phyloP scores from a whole-genome alignment of 2,888 invertebrate genomes.

The Meloe dianella region DNA sequence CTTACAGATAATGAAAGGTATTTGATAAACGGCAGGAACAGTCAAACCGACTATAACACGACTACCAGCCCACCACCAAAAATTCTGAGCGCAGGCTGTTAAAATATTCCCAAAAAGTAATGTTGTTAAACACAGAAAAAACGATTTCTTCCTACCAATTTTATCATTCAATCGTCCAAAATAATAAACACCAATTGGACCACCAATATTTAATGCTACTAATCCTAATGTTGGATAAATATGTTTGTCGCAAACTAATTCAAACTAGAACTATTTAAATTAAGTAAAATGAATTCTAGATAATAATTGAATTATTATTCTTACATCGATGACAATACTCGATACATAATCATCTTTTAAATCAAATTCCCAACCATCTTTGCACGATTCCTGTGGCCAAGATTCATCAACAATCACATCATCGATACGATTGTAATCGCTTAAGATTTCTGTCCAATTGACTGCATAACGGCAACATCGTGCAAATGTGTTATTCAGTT shows the following conservation, averaged over 20 bases:
- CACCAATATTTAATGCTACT: conserved; percentile 85
- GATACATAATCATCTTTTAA: conserved; percentile 65
- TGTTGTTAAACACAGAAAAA: conserved; percentile 84
- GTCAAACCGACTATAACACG: conserved; percentile 86
- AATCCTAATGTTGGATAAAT: conserved; percentile 88
- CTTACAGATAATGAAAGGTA: conserved; percentile 93
- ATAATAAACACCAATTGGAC: conserved; percentile 87
- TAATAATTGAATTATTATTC: conserved; percentile 47
- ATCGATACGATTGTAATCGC: conserved; percentile 47
- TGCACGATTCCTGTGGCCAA: conserved; percentile 73
- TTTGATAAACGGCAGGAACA: conserved; percentile 91
- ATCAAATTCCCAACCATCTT: conserved; percentile 82
- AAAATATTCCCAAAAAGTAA: conserved; percentile 79
- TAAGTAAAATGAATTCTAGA: conserved; percentile 11
- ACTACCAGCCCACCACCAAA: conserved; percentile 84
- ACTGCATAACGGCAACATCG: conserved; percentile 76
- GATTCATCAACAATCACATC: conserved; percentile 59
- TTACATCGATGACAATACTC: conserved; percentile 84
- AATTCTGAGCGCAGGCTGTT: conserved; percentile 78
- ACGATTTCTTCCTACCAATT: conserved; percentile 83
- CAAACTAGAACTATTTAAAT: conserved; percentile 69
- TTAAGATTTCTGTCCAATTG: conserved; percentile 70
- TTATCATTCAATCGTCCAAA: conserved; percentile 89
- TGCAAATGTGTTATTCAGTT: conserved; percentile 64
- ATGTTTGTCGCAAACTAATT: conserved; percentile 85